phyloP scores from a whole-genome alignment of 64 coral and sea anemone genomes.

The Dendrophyllia cribrosa region DNA sequence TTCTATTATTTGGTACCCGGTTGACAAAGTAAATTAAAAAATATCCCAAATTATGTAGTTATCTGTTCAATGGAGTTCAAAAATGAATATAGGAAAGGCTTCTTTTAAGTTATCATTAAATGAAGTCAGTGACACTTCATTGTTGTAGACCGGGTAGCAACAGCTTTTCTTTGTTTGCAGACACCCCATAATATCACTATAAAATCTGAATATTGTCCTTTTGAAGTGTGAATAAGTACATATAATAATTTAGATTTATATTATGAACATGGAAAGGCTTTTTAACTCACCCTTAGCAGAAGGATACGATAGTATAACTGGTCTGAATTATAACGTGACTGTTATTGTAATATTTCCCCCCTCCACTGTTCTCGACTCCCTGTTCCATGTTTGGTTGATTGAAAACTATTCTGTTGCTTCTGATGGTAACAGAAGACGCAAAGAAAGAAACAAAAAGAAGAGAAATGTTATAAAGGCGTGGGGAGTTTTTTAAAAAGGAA shows the following conservation, averaged over 20 bases:
- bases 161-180: slow-evolving; percentile 43
- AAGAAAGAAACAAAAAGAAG: slow-evolving; percentile 4
- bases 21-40: slow-evolving; percentile 8
- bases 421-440: slow-evolving; percentile 13
- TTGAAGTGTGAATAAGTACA: slow-evolving; percentile 99
- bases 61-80: neutral
- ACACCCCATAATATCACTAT: slow-evolving; percentile 60
- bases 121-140: neutral
- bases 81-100: neutral
- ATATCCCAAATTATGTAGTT: slow-evolving; percentile 35
- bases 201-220: slow-evolving; percentile 80
- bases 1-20: neutral
- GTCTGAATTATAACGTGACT: slow-evolving; percentile 75
- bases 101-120: neutral
- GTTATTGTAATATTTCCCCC: slow-evolving; percentile 79
- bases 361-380: slow-evolving; percentile 58
- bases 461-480: slow-evolving; percentile 16
- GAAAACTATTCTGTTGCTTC: slow-evolving; percentile 71
- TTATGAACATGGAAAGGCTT: slow-evolving; percentile 97
- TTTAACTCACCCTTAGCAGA: slow-evolving; percentile 88
- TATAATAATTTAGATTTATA: slow-evolving; percentile 99
- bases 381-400: slow-evolving; percentile 67
- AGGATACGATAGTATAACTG: slow-evolving; percentile 77
- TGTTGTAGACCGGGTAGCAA: neutral
- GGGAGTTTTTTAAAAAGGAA: slow-evolving; percentile 61